Conservation (phyloP, 2,888 invertebrate species). For the Dicroscelio sp. region DNA sequence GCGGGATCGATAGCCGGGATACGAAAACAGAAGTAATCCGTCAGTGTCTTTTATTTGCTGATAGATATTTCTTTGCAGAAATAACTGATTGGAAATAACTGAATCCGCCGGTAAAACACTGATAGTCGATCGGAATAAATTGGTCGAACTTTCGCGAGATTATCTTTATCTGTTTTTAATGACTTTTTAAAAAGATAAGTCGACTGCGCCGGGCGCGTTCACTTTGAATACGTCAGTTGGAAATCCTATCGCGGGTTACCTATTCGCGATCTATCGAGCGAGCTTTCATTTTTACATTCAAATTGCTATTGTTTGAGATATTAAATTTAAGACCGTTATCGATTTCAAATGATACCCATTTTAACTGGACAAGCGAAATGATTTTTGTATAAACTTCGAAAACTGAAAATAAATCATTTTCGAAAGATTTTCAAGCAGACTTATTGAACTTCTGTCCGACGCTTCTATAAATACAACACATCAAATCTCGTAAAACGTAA, state of each 20-base stretch:
- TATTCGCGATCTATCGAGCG: conserved; percentile 37
- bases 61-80: conserved; percentile 47
- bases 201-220: conserved; percentile 31
- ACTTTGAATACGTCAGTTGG: conserved; percentile 52
- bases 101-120: conserved; percentile 57
- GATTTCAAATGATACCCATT: too few relatives aligned
- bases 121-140: conserved; percentile 72
- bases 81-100: conserved; percentile 64
- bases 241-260: conserved; percentile 33
- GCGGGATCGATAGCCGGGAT: conserved; percentile 45
- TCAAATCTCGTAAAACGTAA: too few relatives aligned
- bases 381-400: too few relatives aligned
- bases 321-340: too few relatives aligned
- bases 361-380: too few relatives aligned
- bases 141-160: conserved; percentile 61
- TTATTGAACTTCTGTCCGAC: too few relatives aligned
- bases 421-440: too few relatives aligned
- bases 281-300: conserved; percentile 34
- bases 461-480: too few relatives aligned
- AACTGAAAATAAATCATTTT: too few relatives aligned
- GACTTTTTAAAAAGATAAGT: conserved; percentile 75
- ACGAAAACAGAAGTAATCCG: conserved; percentile 51
- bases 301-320: conserved; percentile 39
- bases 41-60: conserved; percentile 57
- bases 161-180: conserved; percentile 71